Base-by-base conservation (phyloP, 2,888 invertebrate genomes). In the Mythimna ferrago region DNA sequence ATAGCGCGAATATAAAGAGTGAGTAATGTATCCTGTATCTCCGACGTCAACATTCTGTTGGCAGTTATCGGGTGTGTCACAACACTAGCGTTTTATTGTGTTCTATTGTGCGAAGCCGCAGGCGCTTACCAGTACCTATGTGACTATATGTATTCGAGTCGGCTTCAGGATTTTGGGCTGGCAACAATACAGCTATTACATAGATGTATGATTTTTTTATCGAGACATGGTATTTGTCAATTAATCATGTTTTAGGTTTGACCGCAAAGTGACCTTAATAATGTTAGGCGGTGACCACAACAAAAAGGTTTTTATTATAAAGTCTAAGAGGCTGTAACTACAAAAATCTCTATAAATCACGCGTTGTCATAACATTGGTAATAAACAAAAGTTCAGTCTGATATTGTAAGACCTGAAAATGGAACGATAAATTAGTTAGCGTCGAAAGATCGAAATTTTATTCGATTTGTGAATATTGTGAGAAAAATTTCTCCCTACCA, bases 21-120 rank as follows among this genome's bases (percentile, higher is more conserved):
- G 63, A 69, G 62, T 78, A 61, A 35, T 51, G 41, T 76, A 70
- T 67, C 21, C 41, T 60, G 54, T 58, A 16, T 61, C 14, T 41
- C 6, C 14, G 41, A 21, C 21, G 61, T 61, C 41, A 69, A 69
- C 75, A 75, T 70, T 63, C 54, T 19, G 65, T 60, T 71, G 66
- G 66, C 78, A 76, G 38, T 48, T 76, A 79, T 80, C 67, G 54
- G 57, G 76, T 68, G 68, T 21, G 48, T 62, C 56, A 61, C 54
- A 65, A 72, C 56, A 66, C 21, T 38, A 65, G 54, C 35, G 21
- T 60, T 80, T 62, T 69, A 54, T 68, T 76, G 57, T 76, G 53
- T 71, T 67, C 38, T 41, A 73, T 72, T 72, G 51, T 44, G 56
- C 26, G 32, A 51, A 16, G 60, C 56, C 74, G 48, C 48, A 32